Evolutionary conservation across 2,888 invertebrate genomes (phyloP).

Genomic region (Eustalomyia histrio): DNA sequence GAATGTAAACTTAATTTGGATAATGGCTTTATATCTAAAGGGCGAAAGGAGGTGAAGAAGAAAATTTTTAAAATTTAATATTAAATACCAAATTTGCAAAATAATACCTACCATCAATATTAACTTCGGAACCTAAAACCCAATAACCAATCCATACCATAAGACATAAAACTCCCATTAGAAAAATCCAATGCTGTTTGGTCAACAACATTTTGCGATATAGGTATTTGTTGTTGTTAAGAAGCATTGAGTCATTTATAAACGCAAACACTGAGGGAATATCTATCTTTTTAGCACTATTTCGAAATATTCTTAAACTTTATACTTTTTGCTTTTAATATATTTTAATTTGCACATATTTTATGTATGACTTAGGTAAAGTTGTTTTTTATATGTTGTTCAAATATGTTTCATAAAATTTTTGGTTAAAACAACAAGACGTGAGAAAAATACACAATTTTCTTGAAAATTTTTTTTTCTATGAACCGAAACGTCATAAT

Average conservation of each 20-base stretch:
- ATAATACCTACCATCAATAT: slow-evolving; percentile 48
- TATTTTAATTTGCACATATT: slow-evolving; percentile 52
- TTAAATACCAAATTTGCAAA: no score
- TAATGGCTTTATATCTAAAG: slow-evolving; percentile 71
- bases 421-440: slow-evolving; percentile 36
- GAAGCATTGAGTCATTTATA: slow-evolving; percentile 56
- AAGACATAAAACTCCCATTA: slow-evolving; percentile 70
- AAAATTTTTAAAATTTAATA: background rate
- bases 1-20: slow-evolving; percentile 58
- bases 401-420: slow-evolving; percentile 8
- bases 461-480: slow-evolving; percentile 40
- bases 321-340: background rate
- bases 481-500: slow-evolving; percentile 32
- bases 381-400: slow-evolving; percentile 7
- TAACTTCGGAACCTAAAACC: slow-evolving; percentile 73
- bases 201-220: slow-evolving; percentile 75
- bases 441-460: slow-evolving; percentile 60
- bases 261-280: slow-evolving; percentile 9
- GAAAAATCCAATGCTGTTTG: slow-evolving; percentile 74
- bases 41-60: background rate
- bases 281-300: slow-evolving; percentile 12
- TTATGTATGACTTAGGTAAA: background rate
- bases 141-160: slow-evolving; percentile 74
- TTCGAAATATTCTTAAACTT: background rate
- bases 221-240: slow-evolving; percentile 29